phyloP scores from a whole-genome alignment of 2,113 vertebrate species.

The Malurus cyaneus region DNA sequence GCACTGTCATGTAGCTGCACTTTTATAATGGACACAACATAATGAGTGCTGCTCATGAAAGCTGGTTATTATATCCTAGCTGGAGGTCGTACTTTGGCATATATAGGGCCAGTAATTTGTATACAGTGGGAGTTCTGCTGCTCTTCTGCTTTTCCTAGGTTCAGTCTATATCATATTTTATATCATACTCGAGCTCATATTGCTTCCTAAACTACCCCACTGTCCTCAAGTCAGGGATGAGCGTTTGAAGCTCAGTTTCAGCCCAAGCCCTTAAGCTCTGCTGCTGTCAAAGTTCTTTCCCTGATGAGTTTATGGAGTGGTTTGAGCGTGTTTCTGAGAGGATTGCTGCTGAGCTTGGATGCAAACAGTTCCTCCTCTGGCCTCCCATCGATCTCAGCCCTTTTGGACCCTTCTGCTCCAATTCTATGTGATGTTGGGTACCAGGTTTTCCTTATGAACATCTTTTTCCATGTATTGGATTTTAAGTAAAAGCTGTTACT shows the following conservation, averaged over 20 bases:
- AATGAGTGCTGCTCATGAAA: constrained; percentile 46
- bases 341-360: neutral
- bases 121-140: neutral
- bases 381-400: neutral
- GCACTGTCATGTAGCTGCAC: constrained; percentile 18
- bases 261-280: neutral
- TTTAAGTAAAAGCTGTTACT: neutral
- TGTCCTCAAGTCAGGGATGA: neutral
- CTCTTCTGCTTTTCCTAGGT: neutral
- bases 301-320: neutral
- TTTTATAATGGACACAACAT: constrained; percentile 45
- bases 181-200: neutral
- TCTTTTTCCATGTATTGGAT: neutral
- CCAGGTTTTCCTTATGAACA: neutral
- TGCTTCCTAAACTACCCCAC: neutral
- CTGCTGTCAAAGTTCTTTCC: neutral
- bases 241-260: neutral
- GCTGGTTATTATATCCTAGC: constrained; percentile 44
- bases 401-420: neutral
- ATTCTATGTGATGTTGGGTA: neutral
- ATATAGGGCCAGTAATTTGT: constrained; percentile 42
- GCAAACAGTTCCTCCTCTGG: neutral
- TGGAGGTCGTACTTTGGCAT: constrained; percentile 28
- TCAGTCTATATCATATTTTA: neutral
- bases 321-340: neutral